Percentiles rank a stretch among this genome's conserved stretches.
Evolutionary conservation across 2,113 vertebrate species (phyloP).

Genomic region (Diglossa brunneiventris): DNA sequence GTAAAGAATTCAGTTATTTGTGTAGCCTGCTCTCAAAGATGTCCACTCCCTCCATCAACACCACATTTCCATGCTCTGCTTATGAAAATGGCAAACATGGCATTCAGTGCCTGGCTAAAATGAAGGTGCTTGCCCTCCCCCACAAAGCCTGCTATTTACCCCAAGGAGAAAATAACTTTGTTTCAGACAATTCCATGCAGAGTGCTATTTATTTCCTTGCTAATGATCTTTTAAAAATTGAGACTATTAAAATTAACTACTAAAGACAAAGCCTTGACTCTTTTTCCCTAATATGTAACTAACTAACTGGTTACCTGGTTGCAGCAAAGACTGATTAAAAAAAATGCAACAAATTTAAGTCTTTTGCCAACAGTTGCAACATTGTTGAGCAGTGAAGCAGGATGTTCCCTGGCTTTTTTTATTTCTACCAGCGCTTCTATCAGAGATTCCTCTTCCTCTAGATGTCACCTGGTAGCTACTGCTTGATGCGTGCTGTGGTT

Average conservation of each 20-base stretch:
- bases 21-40: background rate
- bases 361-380: background rate
- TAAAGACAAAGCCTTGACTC: background rate
- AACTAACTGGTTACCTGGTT: background rate
- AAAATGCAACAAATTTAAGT: background rate
- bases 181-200: background rate
- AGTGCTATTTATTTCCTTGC: background rate
- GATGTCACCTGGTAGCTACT: background rate
- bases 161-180: background rate
- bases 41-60: background rate
- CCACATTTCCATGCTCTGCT: background rate
- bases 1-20: background rate
- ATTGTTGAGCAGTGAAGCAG: background rate
- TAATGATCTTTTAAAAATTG: background rate
- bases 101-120: background rate
- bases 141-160: background rate
- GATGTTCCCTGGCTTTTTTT: background rate
- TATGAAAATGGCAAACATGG: background rate
- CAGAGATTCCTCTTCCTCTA: background rate
- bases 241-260: background rate
- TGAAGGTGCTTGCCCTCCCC: accelerated
- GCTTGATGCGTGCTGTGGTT: background rate
- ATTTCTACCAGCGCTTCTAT: background rate
- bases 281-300: background rate
- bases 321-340: background rate